Evolutionary conservation across 2,888 invertebrate species (phyloP), one percentile per base, ranked within the genome.

Genomic region (Syrphus vitripennis): DNA sequence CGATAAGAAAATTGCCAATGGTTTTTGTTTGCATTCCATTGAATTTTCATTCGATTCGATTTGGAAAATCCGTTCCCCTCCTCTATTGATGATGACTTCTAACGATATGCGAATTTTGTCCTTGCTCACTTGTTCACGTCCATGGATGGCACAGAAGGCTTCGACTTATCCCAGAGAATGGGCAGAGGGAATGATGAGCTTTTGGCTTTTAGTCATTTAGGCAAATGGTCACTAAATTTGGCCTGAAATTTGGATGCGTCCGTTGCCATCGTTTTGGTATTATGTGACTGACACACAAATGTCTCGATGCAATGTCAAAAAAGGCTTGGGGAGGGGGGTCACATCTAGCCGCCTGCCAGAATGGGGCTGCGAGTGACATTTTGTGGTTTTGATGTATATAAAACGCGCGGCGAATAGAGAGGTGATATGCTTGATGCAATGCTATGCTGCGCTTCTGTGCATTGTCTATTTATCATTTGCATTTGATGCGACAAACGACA

Each of bases 401-500:
- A 48, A 48, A 45, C 21, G 26, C 29, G n/a, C n/a, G n/a, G n/a
- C n/a, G 48, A 61, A 55, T 55, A 26, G 70, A 40, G 31, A 34
- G 50, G 50, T 50, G 50, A 50, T 50, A 50, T 50, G 48, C 42
- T 34, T 57, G 48, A 48, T 37, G 45, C 45, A 24, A 19, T 63
- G 19, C 37, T 12, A 55, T 55, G 29, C 53, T 53, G 37, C 19
- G 34, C 61, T 40, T 40, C 29, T 21, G 34, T 26, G 42, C 61
- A 10, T 29, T 53, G 50, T 72, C 9, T 34, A n/a, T 34, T 12
- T 21, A 59, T 34, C 69, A 75, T 83, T 83, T 83, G 83, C 75
- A 80, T 83, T 83, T 83, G 80, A 83, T 83, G 79, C 75, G 83
- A 83, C 79, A 76, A 84, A 80, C 80, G 83, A 75, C 75, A 84